These are phyloP conservation scores for Crocuta crocuta DNA, from an alignment of 2,113 vertebrate species.

Conservation along the genomic window DNA sequence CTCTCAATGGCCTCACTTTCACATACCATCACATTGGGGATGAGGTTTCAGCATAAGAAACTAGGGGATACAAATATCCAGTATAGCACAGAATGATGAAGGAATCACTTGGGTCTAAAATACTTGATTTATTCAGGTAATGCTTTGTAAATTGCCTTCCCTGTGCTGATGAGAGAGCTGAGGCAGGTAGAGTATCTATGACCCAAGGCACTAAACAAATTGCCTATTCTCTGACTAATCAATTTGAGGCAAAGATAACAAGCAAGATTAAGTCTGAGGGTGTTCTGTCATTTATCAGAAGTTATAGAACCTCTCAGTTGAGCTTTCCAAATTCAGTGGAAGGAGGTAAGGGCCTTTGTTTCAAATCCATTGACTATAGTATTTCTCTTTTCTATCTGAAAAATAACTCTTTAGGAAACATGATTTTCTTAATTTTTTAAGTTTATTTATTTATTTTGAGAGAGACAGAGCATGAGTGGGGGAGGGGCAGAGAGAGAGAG, in stretches of 20 bases:
- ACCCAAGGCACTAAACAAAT: conserved; percentile 39
- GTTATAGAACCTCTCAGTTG: neutral
- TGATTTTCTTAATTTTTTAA: too few species aligned
- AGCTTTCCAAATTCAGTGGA: neutral
- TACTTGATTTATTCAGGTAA: conserved; percentile 8
- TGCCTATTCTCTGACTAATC: conserved; percentile 26
- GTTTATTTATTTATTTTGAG: too few species aligned
- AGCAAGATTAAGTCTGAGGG: conserved; percentile 14
- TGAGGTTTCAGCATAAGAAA: neutral
- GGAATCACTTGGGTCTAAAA: neutral
- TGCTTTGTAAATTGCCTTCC: conserved; percentile 18
- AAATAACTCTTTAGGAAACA: neutral
- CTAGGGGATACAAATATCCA: neutral
- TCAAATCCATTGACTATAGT: neutral
- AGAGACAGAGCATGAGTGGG: too few species aligned
- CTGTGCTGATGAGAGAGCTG: conserved; percentile 32
- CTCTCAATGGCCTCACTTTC: neutral
- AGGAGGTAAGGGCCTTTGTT: neutral
- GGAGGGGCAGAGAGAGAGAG: too few species aligned
- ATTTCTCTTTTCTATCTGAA: neutral
- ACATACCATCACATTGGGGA: neutral
- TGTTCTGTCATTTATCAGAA: conserved; percentile 33
- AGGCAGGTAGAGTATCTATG: conserved; percentile 23
- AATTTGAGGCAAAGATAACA: conserved; percentile 47
- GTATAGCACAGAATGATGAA: neutral